Evolutionary conservation across 2,888 invertebrate species (phyloP), one percentile per base, ranked within the genome.

Genomic region (Lepidochrysops patricia): DNA sequence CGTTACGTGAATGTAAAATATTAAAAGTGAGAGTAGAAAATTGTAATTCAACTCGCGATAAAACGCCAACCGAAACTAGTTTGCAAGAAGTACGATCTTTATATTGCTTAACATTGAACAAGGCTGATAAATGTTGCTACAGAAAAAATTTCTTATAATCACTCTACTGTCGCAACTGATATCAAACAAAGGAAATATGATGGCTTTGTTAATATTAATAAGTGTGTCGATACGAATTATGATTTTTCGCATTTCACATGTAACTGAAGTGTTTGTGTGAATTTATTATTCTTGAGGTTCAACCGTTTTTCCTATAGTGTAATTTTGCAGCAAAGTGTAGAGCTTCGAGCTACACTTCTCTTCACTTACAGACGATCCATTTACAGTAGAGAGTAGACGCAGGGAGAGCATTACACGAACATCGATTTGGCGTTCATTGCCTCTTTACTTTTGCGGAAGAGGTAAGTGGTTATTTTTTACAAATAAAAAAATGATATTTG

Each of bases 21-120:
- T 60, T 58, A 63, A 63, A 61, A 63, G 61, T 63, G 62, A 63
- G 60, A 61, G 61, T 63, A 58, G 62, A 56, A 61, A 61, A 61
- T 58, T 54, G 54, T 61, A 63, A 63, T 61, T 63, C 60, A 60
- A 50, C 50, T 54, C 57, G 61, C 61, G 61, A 57, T 54, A 29
- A 56, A 43, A 25, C n/a, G 34, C 15, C 26, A 26, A 43, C 35
- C 23, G 35, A 50, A 58, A 61, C 56, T 34, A 61, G 29, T 60
- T 50, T 29, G 43, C 54, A 32, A 58, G 29, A 61, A 43, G 60
- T 60, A 54, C 48, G 48, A 58, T 63, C 60, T 54, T 32, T 54
- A 54, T 32, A 29, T 54, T 52, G 52, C 52, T 27, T 26, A 52
- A 52, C 52, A 27, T 52, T 50, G n/a, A 50, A 13, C 50, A 50